phyloP scores from a whole-genome alignment of 1,140 invertebrate species.

The Notospermus geniculatus region DNA sequence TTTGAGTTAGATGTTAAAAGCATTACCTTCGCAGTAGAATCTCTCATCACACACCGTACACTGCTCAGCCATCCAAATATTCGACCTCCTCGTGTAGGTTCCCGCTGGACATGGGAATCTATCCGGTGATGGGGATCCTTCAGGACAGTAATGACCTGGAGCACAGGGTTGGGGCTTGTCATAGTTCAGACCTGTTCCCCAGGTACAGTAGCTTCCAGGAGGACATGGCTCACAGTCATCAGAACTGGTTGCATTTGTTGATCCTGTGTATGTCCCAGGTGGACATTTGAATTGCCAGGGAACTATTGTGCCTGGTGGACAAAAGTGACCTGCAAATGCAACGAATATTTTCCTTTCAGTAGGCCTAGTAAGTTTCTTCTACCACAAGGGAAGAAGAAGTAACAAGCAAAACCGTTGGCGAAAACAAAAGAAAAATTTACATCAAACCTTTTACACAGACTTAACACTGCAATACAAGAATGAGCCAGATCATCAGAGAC shows the following conservation, averaged over 20 bases:
- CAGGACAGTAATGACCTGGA: slow-evolving; percentile 46
- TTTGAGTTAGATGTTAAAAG: no score
- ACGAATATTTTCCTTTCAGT: no score
- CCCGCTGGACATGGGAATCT: slow-evolving; percentile 47
- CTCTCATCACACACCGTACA: slow-evolving; percentile 38
- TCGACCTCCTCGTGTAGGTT: slow-evolving; percentile 35
- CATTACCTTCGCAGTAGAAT: slow-evolving; percentile 48
- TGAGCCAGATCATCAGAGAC: no score
- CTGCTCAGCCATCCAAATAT: slow-evolving; percentile 35
- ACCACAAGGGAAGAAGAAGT: no score
- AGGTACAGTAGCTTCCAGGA: slow-evolving; percentile 37
- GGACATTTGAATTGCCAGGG: slow-evolving; percentile 44
- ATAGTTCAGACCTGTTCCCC: slow-evolving; percentile 28
- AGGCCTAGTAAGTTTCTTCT: no score
- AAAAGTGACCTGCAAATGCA: slow-evolving; percentile 30
- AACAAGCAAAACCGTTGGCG: no score
- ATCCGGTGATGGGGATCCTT: slow-evolving; percentile 36
- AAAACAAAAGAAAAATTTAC: no score
- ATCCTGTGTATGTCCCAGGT: slow-evolving; percentile 41
- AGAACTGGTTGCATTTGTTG: slow-evolving; percentile 39
- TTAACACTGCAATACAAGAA: no score
- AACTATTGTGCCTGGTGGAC: slow-evolving; percentile 40
- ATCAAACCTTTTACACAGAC: no score
- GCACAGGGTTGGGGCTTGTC: slow-evolving; percentile 34
- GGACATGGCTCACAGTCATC: slow-evolving; percentile 49